Evolutionary conservation across 2,113 vertebrate species (phyloP).

Genomic region (Menura novaehollandiae): DNA sequence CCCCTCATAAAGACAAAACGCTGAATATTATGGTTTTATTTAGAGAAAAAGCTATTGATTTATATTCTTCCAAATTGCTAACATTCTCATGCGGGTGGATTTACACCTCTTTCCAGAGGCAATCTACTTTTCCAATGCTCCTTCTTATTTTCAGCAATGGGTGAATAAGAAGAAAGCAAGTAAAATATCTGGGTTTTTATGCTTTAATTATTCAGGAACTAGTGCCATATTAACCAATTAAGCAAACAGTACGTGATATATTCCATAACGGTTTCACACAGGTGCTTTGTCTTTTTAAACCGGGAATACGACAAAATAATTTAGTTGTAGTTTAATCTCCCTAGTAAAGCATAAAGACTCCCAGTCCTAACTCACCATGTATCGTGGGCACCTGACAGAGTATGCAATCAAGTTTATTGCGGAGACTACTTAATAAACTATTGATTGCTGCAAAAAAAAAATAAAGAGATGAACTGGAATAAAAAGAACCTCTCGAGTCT

Average conservation of each 20-base stretch:
- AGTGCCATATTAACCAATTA: neutral
- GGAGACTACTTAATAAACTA: neutral
- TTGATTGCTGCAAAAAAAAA: conserved; percentile 14
- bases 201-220: neutral
- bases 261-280: neutral
- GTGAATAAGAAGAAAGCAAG: neutral
- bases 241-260: neutral
- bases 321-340: neutral
- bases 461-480: neutral
- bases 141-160: neutral
- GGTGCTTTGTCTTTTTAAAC: neutral
- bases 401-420: neutral
- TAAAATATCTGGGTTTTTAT: neutral
- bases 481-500: neutral
- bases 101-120: neutral
- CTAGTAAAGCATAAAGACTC: neutral
- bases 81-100: neutral
- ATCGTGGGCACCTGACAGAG: neutral
- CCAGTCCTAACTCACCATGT: neutral
- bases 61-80: neutral
- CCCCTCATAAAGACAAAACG: neutral
- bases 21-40: neutral
- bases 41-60: neutral
- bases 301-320: neutral
- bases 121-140: neutral